A percentile compares a stretch with the other conserved stretches of the same genome.
Evolutionary conservation across 2,113 vertebrate genomes (phyloP).

Genomic region (Trochalopteron elliotii): DNA sequence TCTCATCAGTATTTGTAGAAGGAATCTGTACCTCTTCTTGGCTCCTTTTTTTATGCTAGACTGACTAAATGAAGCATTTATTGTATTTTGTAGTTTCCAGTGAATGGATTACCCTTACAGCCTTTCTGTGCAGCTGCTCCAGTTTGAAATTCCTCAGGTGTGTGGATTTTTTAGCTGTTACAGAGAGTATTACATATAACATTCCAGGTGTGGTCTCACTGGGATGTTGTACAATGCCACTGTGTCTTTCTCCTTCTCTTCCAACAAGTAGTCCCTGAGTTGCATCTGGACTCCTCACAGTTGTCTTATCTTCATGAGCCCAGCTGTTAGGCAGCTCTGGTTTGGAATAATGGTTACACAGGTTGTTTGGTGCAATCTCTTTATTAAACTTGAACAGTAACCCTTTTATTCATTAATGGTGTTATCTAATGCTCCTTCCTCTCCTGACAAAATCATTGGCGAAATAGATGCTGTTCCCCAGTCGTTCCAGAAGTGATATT

Average conservation of each 20-base stretch:
- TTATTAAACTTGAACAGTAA: background rate
- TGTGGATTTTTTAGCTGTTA: background rate
- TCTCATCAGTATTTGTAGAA: background rate
- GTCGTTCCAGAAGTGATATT: background rate
- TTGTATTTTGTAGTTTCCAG: background rate
- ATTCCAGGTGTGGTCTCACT: background rate
- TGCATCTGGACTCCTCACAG: background rate
- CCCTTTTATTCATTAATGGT: background rate
- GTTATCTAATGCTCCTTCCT: background rate
- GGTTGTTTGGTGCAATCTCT: background rate
- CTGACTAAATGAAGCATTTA: background rate
- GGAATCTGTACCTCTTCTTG: background rate
- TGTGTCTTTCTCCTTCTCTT: background rate
- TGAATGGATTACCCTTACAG: background rate
- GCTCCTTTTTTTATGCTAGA: background rate
- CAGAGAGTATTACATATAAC: background rate
- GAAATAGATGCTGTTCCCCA: background rate
- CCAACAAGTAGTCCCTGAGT: background rate
- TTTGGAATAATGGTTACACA: background rate
- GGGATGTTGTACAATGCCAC: background rate
- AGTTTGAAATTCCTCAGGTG: background rate
- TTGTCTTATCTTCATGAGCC: background rate
- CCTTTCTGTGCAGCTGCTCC: background rate
- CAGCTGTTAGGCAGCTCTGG: background rate
- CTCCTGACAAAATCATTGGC: background rate